Evolutionary conservation across 2,888 invertebrate species (phyloP).

Genomic region (Zygothrica quintamaculata): DNA sequence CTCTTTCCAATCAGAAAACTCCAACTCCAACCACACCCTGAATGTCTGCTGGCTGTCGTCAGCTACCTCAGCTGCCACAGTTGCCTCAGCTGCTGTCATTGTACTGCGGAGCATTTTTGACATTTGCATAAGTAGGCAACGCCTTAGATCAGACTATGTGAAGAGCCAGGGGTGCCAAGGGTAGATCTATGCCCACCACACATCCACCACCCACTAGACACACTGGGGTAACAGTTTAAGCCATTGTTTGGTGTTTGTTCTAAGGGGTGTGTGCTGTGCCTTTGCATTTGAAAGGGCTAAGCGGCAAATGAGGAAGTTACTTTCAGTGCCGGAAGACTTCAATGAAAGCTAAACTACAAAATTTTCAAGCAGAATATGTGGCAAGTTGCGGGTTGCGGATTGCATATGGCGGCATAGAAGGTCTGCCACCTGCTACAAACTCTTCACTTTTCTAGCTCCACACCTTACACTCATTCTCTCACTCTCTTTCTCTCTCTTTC

Average conservation of each 20-base stretch:
- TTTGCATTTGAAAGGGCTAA: conserved; percentile 33
- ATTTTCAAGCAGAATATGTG: conserved; percentile 41
- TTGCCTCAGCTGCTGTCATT: conserved; percentile 53
- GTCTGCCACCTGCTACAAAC: background rate
- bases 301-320: conserved; percentile 64
- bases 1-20: no score
- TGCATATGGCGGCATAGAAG: no score
- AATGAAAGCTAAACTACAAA: conserved; percentile 59
- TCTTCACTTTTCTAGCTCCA: no score
- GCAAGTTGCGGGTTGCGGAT: background rate
- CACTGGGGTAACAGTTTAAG: conserved; percentile 14
- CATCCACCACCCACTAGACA: background rate
- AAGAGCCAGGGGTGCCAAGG: conserved; percentile 1
- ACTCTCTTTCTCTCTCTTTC: background rate
- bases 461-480: no score
- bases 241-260: conserved; percentile 50
- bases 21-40: background rate
- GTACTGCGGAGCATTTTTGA: conserved; percentile 70
- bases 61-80: conserved; percentile 28
- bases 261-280: conserved; percentile 21
- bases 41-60: conserved; percentile 34
- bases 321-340: conserved; percentile 55
- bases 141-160: conserved; percentile 25
- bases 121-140: conserved; percentile 68
- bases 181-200: conserved; percentile 3